Conservation (phyloP, 2,888 invertebrate species). For the Tetrapedia diversipes region DNA sequence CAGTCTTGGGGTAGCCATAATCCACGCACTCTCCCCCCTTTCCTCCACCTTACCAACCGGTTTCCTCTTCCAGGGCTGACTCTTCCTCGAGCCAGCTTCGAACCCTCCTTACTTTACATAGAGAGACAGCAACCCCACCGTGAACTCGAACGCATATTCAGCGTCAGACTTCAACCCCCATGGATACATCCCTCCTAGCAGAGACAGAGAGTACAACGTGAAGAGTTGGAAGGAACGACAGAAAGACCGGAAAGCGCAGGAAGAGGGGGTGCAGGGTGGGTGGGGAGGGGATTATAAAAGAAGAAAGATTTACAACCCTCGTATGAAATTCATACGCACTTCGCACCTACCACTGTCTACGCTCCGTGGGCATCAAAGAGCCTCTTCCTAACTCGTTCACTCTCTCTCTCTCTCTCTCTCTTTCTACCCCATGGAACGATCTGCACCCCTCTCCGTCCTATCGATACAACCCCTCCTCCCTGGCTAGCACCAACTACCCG, state of each 20-base stretch:
- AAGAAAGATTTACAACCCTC: conserved; percentile 75
- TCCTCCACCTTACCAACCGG: conserved; percentile 26
- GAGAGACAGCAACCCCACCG: conserved; percentile 71
- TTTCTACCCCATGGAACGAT: neutral
- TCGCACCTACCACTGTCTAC: conserved; percentile 73
- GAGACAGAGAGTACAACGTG: conserved; percentile 31
- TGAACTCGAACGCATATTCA: conserved; percentile 70
- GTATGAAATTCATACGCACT: conserved; percentile 77
- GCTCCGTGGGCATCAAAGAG: conserved; percentile 74
- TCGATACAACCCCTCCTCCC: conserved; percentile 23
- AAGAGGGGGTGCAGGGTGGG: neutral
- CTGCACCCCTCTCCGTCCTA: neutral
- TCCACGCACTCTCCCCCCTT: conserved; percentile 53
- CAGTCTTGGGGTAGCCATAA: conserved; percentile 58
- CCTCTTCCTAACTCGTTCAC: conserved; percentile 36
- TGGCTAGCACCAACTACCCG: neutral
- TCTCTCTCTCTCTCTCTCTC: conserved; percentile 30
- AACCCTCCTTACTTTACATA: conserved; percentile 74
- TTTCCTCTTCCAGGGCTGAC: conserved; percentile 39
- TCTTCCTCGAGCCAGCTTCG: conserved; percentile 57
- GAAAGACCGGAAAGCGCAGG: conserved; percentile 23
- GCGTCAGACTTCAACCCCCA: conserved; percentile 64
- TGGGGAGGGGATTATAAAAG: conserved; percentile 64
- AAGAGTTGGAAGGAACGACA: conserved; percentile 32
- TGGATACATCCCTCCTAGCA: too few relatives aligned